phyloP scores from a whole-genome alignment of 1,140 invertebrate genomes.

The Eupeodes corollae region DNA sequence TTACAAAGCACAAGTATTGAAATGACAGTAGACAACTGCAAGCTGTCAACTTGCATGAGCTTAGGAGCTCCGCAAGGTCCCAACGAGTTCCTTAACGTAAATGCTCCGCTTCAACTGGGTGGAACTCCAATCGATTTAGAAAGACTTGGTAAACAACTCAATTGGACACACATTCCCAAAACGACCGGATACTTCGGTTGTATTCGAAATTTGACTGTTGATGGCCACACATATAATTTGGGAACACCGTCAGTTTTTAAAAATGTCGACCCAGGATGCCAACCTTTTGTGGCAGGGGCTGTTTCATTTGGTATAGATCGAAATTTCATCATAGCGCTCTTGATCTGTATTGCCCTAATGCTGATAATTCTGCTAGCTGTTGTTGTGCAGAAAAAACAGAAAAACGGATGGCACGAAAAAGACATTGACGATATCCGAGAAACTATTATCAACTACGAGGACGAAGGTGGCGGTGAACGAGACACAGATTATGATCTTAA shows the following conservation, averaged over 20 bases:
- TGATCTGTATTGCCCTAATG: slow-evolving; percentile 65
- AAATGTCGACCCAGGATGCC: slow-evolving; percentile 58
- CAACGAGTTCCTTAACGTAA: slow-evolving; percentile 75
- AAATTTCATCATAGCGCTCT: slow-evolving; percentile 72
- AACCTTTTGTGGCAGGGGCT: slow-evolving; percentile 54
- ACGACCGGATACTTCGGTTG: slow-evolving; percentile 67
- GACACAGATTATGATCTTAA: slow-evolving; percentile 90
- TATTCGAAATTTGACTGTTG: slow-evolving; percentile 73
- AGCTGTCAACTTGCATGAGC: slow-evolving; percentile 57
- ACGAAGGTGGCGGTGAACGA: slow-evolving; percentile 91
- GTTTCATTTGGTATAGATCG: slow-evolving; percentile 70
- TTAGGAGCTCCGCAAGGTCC: slow-evolving; percentile 54
- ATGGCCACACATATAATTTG: slow-evolving; percentile 65
- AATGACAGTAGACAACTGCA: slow-evolving; percentile 66
- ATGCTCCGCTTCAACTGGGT: slow-evolving; percentile 77
- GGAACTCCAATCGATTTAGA: slow-evolving; percentile 56
- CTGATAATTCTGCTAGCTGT: slow-evolving; percentile 74
- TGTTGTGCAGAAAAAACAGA: slow-evolving; percentile 70
- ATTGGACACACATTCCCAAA: slow-evolving; percentile 55
- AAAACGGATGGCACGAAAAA: slow-evolving; percentile 76
- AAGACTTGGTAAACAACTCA: slow-evolving; percentile 44
- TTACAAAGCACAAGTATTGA: slow-evolving; percentile 58
- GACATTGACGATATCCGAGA: slow-evolving; percentile 92
- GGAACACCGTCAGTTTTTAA: slow-evolving; percentile 55
- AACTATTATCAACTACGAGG: slow-evolving; percentile 94